phyloP scores from a whole-genome alignment of 2,888 invertebrate species.

The Ametastegia equiseti region DNA sequence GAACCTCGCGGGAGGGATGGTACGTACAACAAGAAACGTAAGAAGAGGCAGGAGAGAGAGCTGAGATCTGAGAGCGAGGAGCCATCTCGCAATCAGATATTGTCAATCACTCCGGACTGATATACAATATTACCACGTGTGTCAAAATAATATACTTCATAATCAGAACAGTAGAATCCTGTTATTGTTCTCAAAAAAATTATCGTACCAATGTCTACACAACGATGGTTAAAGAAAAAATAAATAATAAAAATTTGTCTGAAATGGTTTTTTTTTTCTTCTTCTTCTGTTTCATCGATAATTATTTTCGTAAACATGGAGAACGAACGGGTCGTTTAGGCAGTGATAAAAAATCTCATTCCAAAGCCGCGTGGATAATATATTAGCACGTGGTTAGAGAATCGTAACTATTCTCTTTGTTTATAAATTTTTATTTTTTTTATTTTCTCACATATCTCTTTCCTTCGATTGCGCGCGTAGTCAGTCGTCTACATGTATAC shows the following conservation, averaged over 20 bases:
- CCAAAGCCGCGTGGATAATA: background rate
- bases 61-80: background rate
- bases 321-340: too few species aligned
- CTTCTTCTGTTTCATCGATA: too few species aligned
- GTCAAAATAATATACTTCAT: background rate
- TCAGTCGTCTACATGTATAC: background rate
- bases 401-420: background rate
- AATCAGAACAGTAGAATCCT: background rate
- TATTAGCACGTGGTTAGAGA: background rate
- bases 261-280: too few species aligned
- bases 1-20: too few species aligned
- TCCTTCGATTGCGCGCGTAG: background rate
- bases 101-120: constrained; percentile 25
- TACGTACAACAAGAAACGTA: background rate
- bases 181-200: background rate
- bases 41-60: background rate
- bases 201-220: background rate
- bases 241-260: too few species aligned
- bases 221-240: too few species aligned
- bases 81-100: constrained; percentile 21
- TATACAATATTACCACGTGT: background rate
- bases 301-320: too few species aligned
- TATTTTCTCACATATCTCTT: background rate
- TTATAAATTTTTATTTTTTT: background rate
- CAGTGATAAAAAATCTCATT: background rate